Percentiles rank a stretch among this genome's conserved stretches.
Conservation (phyloP, 2,113 vertebrate species). For the Odobenus rosmarus region DNA sequence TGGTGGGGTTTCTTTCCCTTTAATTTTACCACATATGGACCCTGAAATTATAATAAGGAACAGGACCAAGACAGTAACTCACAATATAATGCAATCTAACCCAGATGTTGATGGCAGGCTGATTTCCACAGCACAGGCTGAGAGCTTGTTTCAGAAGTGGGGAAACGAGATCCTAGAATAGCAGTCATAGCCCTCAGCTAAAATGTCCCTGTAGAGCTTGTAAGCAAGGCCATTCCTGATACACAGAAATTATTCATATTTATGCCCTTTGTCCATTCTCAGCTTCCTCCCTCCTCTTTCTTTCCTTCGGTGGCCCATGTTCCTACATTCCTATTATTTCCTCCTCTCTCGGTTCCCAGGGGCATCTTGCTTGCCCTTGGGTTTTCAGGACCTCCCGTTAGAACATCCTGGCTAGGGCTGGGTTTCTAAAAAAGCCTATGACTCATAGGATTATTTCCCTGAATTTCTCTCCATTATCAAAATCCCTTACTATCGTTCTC, state of each 20-base stretch:
- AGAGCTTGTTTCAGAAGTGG: neutral
- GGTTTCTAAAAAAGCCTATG: constrained; percentile 36
- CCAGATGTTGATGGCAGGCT: neutral
- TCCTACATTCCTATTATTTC: neutral
- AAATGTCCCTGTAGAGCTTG: neutral
- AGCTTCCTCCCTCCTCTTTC: neutral
- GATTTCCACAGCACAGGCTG: neutral
- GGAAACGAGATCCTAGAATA: neutral
- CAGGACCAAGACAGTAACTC: neutral
- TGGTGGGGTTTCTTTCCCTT: neutral
- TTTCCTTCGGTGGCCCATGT: neutral
- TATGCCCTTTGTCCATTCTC: neutral
- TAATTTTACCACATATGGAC: neutral
- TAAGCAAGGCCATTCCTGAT: neutral
- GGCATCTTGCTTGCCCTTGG: neutral
- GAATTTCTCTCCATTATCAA: constrained; percentile 7
- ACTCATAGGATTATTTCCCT: neutral
- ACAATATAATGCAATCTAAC: neutral
- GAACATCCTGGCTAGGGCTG: neutral
- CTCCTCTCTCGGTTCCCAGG: neutral
- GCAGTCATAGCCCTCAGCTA: neutral
- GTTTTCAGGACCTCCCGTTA: neutral
- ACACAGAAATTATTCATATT: neutral
- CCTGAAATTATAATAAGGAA: neutral
- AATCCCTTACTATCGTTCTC: neutral